Conservation (phyloP, 2,888 invertebrate genomes). For the Tetheella fluctuosa region DNA sequence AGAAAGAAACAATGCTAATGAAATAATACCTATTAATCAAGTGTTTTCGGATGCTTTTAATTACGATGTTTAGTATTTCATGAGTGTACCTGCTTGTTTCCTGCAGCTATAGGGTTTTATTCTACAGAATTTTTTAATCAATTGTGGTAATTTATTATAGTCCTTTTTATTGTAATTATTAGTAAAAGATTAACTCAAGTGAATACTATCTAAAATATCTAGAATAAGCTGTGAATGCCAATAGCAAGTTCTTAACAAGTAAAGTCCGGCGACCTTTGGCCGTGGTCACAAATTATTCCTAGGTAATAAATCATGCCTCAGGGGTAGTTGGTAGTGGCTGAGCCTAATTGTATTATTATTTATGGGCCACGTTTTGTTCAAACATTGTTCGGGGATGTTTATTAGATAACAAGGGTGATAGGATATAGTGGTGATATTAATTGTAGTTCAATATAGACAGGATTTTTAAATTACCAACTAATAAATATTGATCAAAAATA, state of each 20-base stretch:
- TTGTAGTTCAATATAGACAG: too few relatives aligned
- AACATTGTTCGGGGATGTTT: slow-evolving; percentile 26
- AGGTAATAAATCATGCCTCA: slow-evolving; percentile 55
- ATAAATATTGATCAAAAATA: too few relatives aligned
- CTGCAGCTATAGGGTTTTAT: not conserved
- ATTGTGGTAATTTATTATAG: too few relatives aligned
- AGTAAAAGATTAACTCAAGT: too few relatives aligned
- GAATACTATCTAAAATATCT: too few relatives aligned
- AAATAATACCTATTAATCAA: slow-evolving; percentile 63
- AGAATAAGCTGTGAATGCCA: too few relatives aligned
- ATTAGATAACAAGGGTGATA: not conserved
- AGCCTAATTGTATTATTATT: slow-evolving; percentile 69
- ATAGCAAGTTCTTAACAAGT: slow-evolving; percentile 16
- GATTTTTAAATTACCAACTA: too few relatives aligned
- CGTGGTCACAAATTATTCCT: slow-evolving; percentile 45
- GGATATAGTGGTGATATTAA: not conserved
- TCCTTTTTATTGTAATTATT: too few relatives aligned
- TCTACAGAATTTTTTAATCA: too few relatives aligned
- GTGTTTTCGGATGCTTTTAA: slow-evolving; percentile 44
- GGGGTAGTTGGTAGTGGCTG: slow-evolving; percentile 41
- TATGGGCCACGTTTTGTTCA: slow-evolving; percentile 51
- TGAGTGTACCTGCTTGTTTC: not conserved
- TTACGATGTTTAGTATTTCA: slow-evolving; percentile 29
- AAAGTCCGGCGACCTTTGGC: slow-evolving; percentile 35
- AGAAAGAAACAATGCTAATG: slow-evolving; percentile 71